phyloP scores from a whole-genome alignment of 2,888 invertebrate genomes.

The Hermaeophaga mercurialis region DNA sequence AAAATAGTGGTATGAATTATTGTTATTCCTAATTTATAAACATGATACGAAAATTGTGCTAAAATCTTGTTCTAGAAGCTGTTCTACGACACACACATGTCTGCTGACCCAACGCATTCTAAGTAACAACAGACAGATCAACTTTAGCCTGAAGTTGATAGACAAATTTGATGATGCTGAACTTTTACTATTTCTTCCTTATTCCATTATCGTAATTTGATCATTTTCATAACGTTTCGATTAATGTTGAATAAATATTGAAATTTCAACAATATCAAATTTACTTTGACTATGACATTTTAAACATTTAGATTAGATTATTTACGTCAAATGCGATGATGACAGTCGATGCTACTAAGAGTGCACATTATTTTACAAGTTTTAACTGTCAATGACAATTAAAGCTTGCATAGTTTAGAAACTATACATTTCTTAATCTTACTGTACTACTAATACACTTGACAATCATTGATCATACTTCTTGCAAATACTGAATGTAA shows the following conservation, averaged over 20 bases:
- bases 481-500: slow-evolving; percentile 45
- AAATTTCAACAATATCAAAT: too few species aligned
- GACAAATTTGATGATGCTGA: too few species aligned
- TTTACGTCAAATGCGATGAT: neutral
- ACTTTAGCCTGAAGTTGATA: too few species aligned
- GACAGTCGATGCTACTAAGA: neutral
- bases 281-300: neutral
- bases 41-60: too few species aligned
- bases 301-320: neutral
- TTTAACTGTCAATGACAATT: slow-evolving; percentile 11
- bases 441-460: slow-evolving; percentile 47
- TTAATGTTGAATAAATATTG: too few species aligned
- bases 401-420: slow-evolving; percentile 32
- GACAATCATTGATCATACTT: slow-evolving; percentile 54
- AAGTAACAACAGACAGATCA: slow-evolving; percentile 1
- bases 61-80: neutral
- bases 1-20: too few species aligned
- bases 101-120: slow-evolving; percentile 1
- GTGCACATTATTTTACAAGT: slow-evolving; percentile 4
- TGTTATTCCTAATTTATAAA: too few species aligned
- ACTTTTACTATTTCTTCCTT: too few species aligned
- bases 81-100: neutral
- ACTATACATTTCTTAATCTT: slow-evolving; percentile 50
- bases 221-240: too few species aligned
- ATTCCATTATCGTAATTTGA: too few species aligned